phyloP scores from a whole-genome alignment of 2,797 vertebrate genomes.

The Leontopithecus rosalia region DNA sequence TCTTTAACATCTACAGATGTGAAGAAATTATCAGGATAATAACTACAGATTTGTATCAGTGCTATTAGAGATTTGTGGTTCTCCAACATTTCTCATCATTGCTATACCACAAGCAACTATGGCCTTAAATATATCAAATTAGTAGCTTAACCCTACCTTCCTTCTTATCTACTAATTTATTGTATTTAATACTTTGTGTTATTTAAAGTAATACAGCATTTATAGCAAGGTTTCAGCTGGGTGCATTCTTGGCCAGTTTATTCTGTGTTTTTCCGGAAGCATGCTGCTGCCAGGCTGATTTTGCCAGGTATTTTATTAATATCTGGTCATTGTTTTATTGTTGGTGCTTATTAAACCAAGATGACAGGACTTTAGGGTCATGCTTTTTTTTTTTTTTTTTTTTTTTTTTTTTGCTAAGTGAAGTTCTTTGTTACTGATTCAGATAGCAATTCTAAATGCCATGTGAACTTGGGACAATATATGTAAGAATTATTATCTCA shows the following conservation, averaged over 20 bases:
- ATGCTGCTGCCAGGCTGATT: neutral
- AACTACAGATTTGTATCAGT: neutral
- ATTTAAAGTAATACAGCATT: slow-evolving; percentile 4
- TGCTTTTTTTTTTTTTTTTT: neutral
- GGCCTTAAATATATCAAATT: neutral
- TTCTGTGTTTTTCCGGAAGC: neutral
- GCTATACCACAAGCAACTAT: neutral
- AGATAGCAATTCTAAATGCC: no score
- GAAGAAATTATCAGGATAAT: neutral
- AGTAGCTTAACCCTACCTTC: neutral
- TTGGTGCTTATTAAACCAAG: neutral
- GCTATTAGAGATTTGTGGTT: neutral
- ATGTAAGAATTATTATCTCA: no score
- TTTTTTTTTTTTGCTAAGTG: neutral
- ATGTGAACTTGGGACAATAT: no score
- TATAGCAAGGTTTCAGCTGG: neutral
- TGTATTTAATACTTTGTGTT: neutral
- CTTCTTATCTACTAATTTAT: neutral
- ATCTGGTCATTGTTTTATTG: neutral
- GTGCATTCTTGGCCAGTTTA: neutral
- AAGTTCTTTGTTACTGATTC: no score
- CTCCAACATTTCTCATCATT: neutral
- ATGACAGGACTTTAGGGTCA: neutral
- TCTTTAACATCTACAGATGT: neutral
- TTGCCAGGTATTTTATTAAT: neutral